Evolutionary conservation across 1,140 invertebrate genomes (phyloP), one percentile per base, ranked within the genome.

Genomic region (Apolygus lucorum): DNA sequence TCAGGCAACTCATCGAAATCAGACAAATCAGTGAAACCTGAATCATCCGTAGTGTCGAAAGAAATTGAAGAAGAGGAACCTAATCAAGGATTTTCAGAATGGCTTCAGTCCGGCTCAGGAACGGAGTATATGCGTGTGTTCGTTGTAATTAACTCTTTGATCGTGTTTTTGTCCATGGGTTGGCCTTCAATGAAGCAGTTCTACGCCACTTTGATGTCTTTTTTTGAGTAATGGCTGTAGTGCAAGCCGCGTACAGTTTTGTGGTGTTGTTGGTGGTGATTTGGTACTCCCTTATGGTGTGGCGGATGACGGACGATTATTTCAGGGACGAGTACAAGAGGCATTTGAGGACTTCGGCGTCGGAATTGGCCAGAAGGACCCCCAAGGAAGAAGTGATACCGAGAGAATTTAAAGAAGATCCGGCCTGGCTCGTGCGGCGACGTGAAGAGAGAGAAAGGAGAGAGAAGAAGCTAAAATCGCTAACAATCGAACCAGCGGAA

Each of bases 61-160:
- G 34, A 8, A 4, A 17, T 42, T 42, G 34, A 42, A 4, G 70
- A 71, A 8, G 70, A 71, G n/a, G 71, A 72, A 49, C 26, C 17
- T 1, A 67, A 67, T 34, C 22, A 28, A 25, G 82, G 82, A 14
- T 85, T 85, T 68, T 76, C 79, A 17, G 77, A 77, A n/a, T 86
- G 85, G 85, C 73, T 85, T 2, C 76, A 78, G 70, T 83, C 83
- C 2, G 78, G 78, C 68, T 78, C 82, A 25, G 84, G 84, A 26
- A 71, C 83, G 22, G 83, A 84, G 74, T 84, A 82, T 75, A 81
- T 86, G 80, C 79, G 80, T 70, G 73, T 85, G 1, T 86, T 86
- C 72, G 83, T 86, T 21, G 75, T 85, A 14, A 79, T 80, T 24
- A 86, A 85, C 77, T 81, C 82, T 13, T 29, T 85, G 2, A 72